Evolutionary conservation across 2,113 vertebrate species (phyloP).

Genomic region (Nymphicus hollandicus): DNA sequence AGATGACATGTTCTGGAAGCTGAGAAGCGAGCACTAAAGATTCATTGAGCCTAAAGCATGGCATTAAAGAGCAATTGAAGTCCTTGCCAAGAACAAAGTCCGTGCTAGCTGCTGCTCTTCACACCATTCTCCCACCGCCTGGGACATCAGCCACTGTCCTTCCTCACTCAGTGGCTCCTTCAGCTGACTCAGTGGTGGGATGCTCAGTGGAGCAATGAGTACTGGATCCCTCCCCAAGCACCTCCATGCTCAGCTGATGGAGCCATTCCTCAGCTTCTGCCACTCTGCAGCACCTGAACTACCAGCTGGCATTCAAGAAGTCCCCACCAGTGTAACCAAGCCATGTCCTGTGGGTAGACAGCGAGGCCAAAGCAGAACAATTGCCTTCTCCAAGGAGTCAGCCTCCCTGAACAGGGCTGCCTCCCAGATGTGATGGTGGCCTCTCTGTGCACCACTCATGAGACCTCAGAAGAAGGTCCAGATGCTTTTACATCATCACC

Average conservation of each 20-base stretch:
- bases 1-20: neutral
- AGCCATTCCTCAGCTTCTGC: neutral
- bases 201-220: neutral
- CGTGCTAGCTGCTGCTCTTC: neutral
- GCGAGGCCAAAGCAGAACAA: accelerated
- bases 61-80: neutral
- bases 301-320: no score
- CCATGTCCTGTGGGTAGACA: neutral
- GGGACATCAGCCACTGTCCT: neutral
- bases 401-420: accelerated
- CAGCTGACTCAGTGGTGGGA: accelerated
- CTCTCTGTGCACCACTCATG: accelerated
- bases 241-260: neutral
- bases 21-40: neutral
- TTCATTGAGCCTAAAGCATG: neutral
- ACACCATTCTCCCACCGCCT: accelerated
- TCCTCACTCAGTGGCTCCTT: neutral
- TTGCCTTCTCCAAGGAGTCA: neutral
- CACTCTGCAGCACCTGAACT: no score
- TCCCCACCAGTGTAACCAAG: no score
- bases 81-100: neutral
- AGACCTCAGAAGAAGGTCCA: neutral
- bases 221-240: no score
- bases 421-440: neutral
- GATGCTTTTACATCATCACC: neutral